phyloP scores from a whole-genome alignment of 1,140 invertebrate species.

The Ceratina calcarata region DNA sequence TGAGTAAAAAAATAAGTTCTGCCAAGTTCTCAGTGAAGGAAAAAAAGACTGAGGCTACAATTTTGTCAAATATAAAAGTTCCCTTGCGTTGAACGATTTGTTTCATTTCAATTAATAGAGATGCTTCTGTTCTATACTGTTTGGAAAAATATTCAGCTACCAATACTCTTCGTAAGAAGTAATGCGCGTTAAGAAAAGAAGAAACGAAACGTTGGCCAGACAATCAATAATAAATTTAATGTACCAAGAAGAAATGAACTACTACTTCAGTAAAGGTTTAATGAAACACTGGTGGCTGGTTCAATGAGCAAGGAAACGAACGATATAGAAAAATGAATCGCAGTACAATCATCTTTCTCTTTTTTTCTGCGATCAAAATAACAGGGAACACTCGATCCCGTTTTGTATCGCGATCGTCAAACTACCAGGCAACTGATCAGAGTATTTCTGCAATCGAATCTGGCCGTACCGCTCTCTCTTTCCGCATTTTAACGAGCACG shows the following conservation, averaged over 20 bases:
- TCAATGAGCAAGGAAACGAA: slow-evolving; percentile 58
- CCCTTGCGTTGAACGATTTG: slow-evolving; percentile 51
- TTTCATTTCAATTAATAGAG: slow-evolving; percentile 19
- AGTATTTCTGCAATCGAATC: slow-evolving; percentile 61
- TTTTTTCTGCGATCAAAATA: slow-evolving; percentile 20
- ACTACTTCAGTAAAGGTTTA: slow-evolving; percentile 3
- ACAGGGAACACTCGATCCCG: slow-evolving; percentile 46
- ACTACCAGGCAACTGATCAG: slow-evolving; percentile 56
- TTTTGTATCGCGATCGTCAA: slow-evolving; percentile 32
- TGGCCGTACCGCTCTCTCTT: slow-evolving; percentile 61
- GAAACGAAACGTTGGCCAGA: slow-evolving; percentile 11
- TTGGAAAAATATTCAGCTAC: not conserved
- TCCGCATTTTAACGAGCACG: slow-evolving; percentile 55
- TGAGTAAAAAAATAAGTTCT: slow-evolving; percentile 5
- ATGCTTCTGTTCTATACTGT: not conserved
- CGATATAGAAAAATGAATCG: slow-evolving; percentile 40
- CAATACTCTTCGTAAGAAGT: not conserved
- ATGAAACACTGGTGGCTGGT: slow-evolving; percentile 24
- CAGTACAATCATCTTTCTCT: not conserved
- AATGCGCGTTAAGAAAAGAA: slow-evolving; percentile 14
- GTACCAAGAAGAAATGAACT: not conserved
- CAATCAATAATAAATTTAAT: slow-evolving; percentile 3
- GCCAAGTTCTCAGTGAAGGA: slow-evolving; percentile 16
- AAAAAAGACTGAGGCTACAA: not conserved
- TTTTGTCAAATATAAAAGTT: slow-evolving; percentile 43